These are phyloP conservation scores for Scleropages formosus DNA, from an alignment of 2,797 vertebrate species.

Conservation along the genomic window DNA sequence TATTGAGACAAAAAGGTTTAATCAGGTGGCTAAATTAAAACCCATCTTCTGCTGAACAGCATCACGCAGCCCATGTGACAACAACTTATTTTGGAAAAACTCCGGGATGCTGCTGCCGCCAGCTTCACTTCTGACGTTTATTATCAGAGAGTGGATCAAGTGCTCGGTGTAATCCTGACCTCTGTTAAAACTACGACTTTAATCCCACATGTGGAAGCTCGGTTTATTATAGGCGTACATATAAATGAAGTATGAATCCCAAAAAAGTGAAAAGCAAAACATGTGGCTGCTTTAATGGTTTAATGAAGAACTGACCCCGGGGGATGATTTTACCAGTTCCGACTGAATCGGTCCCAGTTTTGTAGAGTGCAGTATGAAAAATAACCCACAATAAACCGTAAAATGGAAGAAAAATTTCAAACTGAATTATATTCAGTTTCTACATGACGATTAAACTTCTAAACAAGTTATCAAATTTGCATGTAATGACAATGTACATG, in stretches of 20 bases:
- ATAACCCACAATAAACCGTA: no score
- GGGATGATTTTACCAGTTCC: conserved; percentile 25
- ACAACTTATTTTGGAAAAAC: conserved; percentile 23
- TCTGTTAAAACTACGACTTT: conserved; percentile 13
- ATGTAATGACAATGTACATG: no score
- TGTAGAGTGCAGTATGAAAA: no score
- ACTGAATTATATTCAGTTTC: no score
- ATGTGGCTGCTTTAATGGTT: conserved; percentile 17
- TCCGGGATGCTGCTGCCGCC: conserved; percentile 19
- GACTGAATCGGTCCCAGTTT: conserved; percentile 30
- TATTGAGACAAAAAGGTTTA: not conserved
- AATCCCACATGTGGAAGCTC: conserved; percentile 23
- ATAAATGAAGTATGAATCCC: not conserved
- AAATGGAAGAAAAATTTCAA: no score
- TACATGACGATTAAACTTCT: no score
- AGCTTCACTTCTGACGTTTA: conserved; percentile 19
- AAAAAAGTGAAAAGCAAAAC: conserved; percentile 35
- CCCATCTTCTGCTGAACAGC: not conserved
- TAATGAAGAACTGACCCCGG: conserved; percentile 37
- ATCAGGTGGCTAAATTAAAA: conserved; percentile 20
- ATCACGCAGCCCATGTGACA: conserved; percentile 7
- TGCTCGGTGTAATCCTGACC: conserved; percentile 26
- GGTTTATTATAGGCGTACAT: not conserved
- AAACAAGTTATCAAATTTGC: no score
- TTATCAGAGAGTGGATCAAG: conserved; percentile 27